These are phyloP conservation scores for Plectrocnemia conspersa DNA, from an alignment of 1,140 invertebrate species.

Conservation along the genomic window DNA sequence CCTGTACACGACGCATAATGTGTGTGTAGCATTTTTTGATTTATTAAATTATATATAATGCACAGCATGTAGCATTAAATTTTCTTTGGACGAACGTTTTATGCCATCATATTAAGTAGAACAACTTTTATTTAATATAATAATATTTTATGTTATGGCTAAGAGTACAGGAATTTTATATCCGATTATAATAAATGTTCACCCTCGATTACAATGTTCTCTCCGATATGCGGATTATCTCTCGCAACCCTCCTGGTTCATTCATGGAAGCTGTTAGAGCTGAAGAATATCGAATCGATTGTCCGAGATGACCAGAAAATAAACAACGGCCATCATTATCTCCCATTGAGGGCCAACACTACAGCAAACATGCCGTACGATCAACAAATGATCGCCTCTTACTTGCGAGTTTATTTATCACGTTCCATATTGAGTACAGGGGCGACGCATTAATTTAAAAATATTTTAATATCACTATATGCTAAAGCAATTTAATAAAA, in stretches of 20 bases:
- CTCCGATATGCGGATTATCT: background rate
- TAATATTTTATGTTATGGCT: background rate
- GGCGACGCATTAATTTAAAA: conserved; percentile 1
- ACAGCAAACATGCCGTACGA: conserved; percentile 10
- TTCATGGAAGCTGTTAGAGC: conserved; percentile 5
- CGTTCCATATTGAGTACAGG: conserved; percentile 16
- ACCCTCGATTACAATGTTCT: background rate
- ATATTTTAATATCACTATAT: no score
- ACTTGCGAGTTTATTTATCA: conserved; percentile 17
- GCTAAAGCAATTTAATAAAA: no score
- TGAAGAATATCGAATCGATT: conserved; percentile 16
- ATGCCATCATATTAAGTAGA: no score
- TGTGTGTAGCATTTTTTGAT: background rate
- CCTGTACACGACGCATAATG: background rate
- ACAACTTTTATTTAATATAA: background rate
- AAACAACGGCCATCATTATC: conserved; percentile 18
- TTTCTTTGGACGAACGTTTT: no score
- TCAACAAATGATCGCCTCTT: conserved; percentile 6
- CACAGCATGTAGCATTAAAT: no score
- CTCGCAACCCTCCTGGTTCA: background rate
- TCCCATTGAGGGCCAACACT: conserved; percentile 6
- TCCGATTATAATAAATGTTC: no score
- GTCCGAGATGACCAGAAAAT: conserved; percentile 19
- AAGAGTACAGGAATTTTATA: background rate
- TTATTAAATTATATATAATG: background rate